Evolutionary conservation across 2,888 invertebrate genomes (phyloP).

Genomic region (Drosophila emarginata): DNA sequence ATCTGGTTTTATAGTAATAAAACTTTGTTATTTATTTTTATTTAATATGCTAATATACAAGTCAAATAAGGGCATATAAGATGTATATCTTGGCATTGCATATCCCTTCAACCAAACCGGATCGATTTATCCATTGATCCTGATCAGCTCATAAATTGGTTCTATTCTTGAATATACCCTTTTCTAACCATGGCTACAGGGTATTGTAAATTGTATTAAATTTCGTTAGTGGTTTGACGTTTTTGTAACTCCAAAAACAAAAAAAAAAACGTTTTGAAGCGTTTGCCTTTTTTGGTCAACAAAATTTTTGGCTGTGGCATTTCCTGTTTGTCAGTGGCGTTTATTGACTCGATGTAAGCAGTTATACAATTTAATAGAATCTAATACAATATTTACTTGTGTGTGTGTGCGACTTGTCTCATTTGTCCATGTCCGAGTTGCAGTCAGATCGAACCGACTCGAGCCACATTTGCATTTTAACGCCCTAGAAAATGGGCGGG

Average conservation of each 20-base stretch:
- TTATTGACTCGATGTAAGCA: constrained; percentile 37
- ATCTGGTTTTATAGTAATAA: background rate
- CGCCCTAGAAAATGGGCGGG: constrained; percentile 40
- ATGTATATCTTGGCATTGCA: background rate
- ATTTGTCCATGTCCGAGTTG: constrained; percentile 37
- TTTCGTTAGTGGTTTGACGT: constrained; percentile 72
- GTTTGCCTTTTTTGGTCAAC: constrained; percentile 71
- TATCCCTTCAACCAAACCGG: too few relatives aligned
- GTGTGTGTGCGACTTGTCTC: constrained; percentile 42
- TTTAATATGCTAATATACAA: background rate
- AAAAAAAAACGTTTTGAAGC: constrained; percentile 30
- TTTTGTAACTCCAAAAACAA: constrained; percentile 59
- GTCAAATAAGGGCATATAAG: background rate
- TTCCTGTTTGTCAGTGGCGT: constrained; percentile 43
- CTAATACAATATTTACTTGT: constrained; percentile 39
- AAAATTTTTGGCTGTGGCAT: constrained; percentile 40
- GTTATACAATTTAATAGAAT: constrained; percentile 53
- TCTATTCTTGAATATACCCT: background rate
- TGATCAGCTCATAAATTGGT: background rate
- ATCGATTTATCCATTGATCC: too few relatives aligned
- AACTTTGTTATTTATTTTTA: background rate
- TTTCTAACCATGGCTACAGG: background rate
- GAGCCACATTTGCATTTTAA: constrained; percentile 17
- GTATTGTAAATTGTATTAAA: constrained; percentile 65
- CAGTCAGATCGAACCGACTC: constrained; percentile 16